Conservation (phyloP, 2,888 invertebrate species). For the Mellilla xanthometata region DNA sequence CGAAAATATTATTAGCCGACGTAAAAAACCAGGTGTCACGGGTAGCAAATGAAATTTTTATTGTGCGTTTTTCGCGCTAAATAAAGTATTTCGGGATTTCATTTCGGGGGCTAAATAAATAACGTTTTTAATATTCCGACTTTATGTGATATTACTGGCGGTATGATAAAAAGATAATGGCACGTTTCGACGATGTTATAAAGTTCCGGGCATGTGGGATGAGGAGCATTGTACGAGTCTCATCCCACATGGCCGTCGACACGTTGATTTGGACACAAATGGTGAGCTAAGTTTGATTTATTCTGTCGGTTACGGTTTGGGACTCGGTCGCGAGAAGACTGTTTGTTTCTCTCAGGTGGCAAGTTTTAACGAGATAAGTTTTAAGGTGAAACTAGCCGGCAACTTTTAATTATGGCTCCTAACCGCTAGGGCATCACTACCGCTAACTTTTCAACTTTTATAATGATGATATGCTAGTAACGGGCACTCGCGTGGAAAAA, state of each 20-base stretch:
- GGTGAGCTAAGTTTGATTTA: constrained; percentile 40
- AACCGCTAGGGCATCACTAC: constrained; percentile 53
- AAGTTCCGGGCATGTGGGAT: constrained; percentile 20
- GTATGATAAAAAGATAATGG: constrained; percentile 29
- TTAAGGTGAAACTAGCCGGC: constrained; percentile 65
- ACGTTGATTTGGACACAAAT: constrained; percentile 14
- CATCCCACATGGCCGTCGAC: too few relatives aligned
- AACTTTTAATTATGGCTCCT: constrained; percentile 74
- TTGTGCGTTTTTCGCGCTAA: constrained; percentile 28
- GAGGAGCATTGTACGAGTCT: background rate
- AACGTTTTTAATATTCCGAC: constrained; percentile 32
- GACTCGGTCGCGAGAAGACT: constrained; percentile 62
- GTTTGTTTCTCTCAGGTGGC: constrained; percentile 65
- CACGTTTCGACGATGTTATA: constrained; percentile 29
- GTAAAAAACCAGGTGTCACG: constrained; percentile 32
- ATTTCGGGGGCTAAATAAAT: constrained; percentile 25
- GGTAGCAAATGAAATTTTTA: constrained; percentile 34
- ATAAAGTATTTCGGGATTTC: constrained; percentile 31
- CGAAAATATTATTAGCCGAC: constrained; percentile 25
- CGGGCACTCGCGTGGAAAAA: constrained; percentile 37
- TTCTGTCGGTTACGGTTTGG: constrained; percentile 44
- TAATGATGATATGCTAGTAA: constrained; percentile 57
- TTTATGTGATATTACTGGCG: constrained; percentile 28
- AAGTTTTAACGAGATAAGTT: constrained; percentile 77
- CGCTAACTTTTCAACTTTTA: constrained; percentile 53